Base-by-base conservation (phyloP, 2,113 vertebrate genomes). In the Plectropomus leopardus region DNA sequence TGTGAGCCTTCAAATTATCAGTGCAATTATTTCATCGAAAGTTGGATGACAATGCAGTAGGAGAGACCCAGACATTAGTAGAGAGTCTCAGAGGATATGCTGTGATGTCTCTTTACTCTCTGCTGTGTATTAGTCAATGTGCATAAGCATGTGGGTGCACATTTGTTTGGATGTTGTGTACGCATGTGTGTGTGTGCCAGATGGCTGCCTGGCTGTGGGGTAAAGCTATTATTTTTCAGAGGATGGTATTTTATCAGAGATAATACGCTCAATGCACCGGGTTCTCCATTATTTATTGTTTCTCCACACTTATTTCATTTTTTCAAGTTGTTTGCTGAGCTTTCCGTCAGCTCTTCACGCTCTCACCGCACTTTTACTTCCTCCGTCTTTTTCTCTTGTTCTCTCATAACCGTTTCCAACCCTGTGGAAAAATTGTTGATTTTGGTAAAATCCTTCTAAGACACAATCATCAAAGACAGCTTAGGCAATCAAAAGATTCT, bases 221-320 rank as follows among this genome's bases (percentile, higher is more conserved):
- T 81, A 87, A 88, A 89, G 76, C 72, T 73, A 87, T 91, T 90
- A 84, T 86, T 93, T 91, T 92, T 86, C 85, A 84, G 66, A 82
- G 66, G 80, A 84, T 80, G 53, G 63, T 84, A 81, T 88, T 92
- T 89, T 88, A 85, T 91, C 84, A 86, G 68, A 82, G 70, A 82
- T 90, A 84, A 87, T 85, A 67, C 24, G n/a, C 73, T 77, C 67
- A 82, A 77, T 84, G 67, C 73, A 71, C 68, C 24, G 26, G 77
- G 45, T 88, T 88, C 69, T 86, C 70, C 47, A 86, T 91, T 92
- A 90, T 92, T 92, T 89, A 90, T 93, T 88, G 85, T 88, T 91
- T 84, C 63, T 75, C 34, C 63, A 72, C 79, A 80, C 75, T 88
- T 83, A 81, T 83, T 71, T 77, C 30, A 36, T 60, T 84, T 91